Evolutionary conservation across 2,797 vertebrate species (phyloP).

Genomic region (Luscinia luscinia): DNA sequence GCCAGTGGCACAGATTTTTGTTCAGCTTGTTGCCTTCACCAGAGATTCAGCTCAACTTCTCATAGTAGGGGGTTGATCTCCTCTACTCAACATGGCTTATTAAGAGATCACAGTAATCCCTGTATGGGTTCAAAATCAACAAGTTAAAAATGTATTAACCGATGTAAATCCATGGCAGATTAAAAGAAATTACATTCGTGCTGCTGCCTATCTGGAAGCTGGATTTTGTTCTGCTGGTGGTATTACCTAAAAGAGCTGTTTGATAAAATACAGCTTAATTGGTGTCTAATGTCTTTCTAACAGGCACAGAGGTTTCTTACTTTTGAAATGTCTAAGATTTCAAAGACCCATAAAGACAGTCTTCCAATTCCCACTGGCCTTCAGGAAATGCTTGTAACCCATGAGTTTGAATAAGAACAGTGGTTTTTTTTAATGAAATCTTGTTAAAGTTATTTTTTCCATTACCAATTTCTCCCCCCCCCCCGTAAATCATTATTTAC

Average conservation of each 20-base stretch:
- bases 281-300: conserved; percentile 1
- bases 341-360: conserved; percentile 22
- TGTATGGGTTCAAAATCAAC: background rate
- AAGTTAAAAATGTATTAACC: background rate
- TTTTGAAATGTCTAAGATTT: conserved; percentile 33
- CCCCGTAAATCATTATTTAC: conserved; percentile 3
- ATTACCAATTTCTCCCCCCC: background rate
- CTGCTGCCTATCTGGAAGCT: background rate
- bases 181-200: background rate
- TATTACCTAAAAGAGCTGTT: background rate
- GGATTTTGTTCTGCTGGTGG: background rate
- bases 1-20: background rate
- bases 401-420: conserved; percentile 32
- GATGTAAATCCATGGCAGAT: background rate
- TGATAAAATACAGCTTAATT: background rate
- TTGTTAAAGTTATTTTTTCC: conserved; percentile 49
- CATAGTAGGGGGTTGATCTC: background rate
- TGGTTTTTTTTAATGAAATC: conserved; percentile 20
- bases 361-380: conserved; percentile 38
- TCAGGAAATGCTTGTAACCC: conserved; percentile 45
- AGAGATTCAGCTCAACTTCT: background rate
- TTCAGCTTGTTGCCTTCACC: background rate
- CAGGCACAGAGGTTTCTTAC: conserved; percentile 1
- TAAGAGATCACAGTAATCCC: conserved; percentile 22
- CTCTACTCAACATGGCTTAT: background rate